phyloP scores from a whole-genome alignment of 2,797 vertebrate genomes.

The Aeoliscus strigatus region DNA sequence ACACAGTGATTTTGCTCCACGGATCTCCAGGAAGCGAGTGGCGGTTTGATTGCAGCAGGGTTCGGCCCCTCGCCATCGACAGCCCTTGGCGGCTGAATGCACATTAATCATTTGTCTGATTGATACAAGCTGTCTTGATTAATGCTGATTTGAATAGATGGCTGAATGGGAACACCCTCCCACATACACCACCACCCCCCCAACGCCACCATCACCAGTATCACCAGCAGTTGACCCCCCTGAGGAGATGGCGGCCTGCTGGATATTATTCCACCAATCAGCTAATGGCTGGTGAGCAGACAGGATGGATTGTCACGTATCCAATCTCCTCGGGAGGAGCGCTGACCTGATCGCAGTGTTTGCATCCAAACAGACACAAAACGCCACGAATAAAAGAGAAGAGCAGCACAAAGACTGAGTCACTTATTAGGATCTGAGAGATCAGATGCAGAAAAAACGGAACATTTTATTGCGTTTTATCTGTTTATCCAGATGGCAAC shows the following conservation, averaged over 20 bases:
- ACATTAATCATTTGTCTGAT: slow-evolving; percentile 66
- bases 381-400: slow-evolving; percentile 6
- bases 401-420: too few species aligned
- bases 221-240: slow-evolving; percentile 18
- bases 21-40: slow-evolving; percentile 41
- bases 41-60: slow-evolving; percentile 53
- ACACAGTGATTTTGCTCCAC: slow-evolving; percentile 37
- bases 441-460: too few species aligned
- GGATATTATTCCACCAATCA: slow-evolving; percentile 78
- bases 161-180: slow-evolving; percentile 18
- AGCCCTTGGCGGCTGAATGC: slow-evolving; percentile 52
- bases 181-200: not conserved
- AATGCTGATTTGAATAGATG: slow-evolving; percentile 66
- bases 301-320: slow-evolving; percentile 6
- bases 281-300: slow-evolving; percentile 32
- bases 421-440: too few species aligned
- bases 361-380: slow-evolving; percentile 31
- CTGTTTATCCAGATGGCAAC: too few species aligned
- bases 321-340: slow-evolving; percentile 4
- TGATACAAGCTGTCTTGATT: slow-evolving; percentile 55
- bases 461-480: too few species aligned
- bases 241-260: slow-evolving; percentile 66
- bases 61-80: slow-evolving; percentile 41
- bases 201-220: not conserved
- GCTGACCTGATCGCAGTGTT: slow-evolving; percentile 27